Evolutionary conservation across 1,140 invertebrate genomes (phyloP), one percentile per base, ranked within the genome.

Genomic region (Pararge aegeria): DNA sequence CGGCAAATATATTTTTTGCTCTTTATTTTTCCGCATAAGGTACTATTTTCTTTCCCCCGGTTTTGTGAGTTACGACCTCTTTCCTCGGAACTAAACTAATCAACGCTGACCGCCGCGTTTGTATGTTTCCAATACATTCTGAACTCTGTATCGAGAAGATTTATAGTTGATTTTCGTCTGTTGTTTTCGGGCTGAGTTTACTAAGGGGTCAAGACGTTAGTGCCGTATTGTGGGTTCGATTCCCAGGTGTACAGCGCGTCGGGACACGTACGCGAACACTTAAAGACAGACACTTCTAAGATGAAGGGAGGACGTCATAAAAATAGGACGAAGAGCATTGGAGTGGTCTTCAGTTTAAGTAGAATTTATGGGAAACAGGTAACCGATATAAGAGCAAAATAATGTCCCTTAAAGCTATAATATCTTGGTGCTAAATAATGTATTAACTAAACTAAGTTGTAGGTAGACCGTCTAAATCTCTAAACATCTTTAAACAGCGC

Each of bases 271-370:
- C 79, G 72, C 48, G 72, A 63, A 82, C 80, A 89, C 80, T 87
- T 87, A 87, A 80, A 83, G 78, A 80, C 73, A 73, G 80, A 68
- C 77, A 83, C 78, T 80, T 83, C 76, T 77, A 75, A 85, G 80
- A 81, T 76, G 79, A 85, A 87, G 86, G 86, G 83, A 83, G 76
- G 74, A 83, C 74, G 86, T 87, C 83, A 89, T 89, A 87, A 87
- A 87, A 87, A 84, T 84, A 78, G 80, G 83, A 83, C 75, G 69
- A 67, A 65, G 79, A 37, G 57, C 56, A 66, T 57, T 69, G 64
- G 68, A 75, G 69, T 64, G 30, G 66, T 50, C 57, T 61, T 70
- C 55, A 46, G 50, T 56, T 48, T 56, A 52, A 67, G 48, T 59
- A 48, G 55, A 64, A 67, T 67, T 64, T 64, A 67, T 60, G 46